Evolutionary conservation across 2,113 vertebrate genomes (phyloP), one percentile per base, ranked within the genome.

Genomic region (Ochotona princeps): DNA sequence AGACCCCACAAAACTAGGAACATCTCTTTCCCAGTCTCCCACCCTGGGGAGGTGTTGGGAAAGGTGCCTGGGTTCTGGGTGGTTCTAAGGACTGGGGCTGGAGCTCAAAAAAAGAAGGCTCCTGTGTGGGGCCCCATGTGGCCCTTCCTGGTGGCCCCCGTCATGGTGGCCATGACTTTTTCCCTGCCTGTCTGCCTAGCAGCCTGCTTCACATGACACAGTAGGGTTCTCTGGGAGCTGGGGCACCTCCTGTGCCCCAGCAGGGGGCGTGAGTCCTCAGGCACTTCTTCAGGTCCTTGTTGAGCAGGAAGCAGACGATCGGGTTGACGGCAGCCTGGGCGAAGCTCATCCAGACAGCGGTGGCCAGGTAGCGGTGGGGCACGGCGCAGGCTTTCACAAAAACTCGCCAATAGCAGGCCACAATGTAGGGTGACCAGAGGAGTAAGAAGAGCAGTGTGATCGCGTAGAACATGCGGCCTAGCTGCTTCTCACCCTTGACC

Each of bases 291-390:
- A 99, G 98, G 98, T 99, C 99, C 97, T 99, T 99, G 95, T 99
- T 99, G 96, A 99, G 98, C 97, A 99, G 98, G 97, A 99, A 99
- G 97, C 99, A 99, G 98, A 99, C 99, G 95, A 99, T 99, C 63
- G 99, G 99, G 97, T 99, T 99, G 97, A 99, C 99, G 8, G 98
- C 99, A 20, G 99, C 99, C 97, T 99, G 99, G 97, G 98, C 99
- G 44, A 99, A 99, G 97, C 99, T 99, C 99, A 99, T 99, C 99
- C 99, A 99, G 98, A 99, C 99, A 0, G 99, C 99, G 70, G 99
- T 99, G 97, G 99, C 99, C 87, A 99, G 98, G 97, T 99, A 99
- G 96, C 98, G 97, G 95, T 99, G 98, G 57, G 99, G 99, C 93
- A 99, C 99, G 83, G 98, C 97, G 89, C 98, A 99, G 94, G 98